Percentiles rank a stretch among this genome's conserved stretches.
Evolutionary conservation across 1,140 invertebrate species (phyloP).

Genomic region (Trichonephila inaurata): DNA sequence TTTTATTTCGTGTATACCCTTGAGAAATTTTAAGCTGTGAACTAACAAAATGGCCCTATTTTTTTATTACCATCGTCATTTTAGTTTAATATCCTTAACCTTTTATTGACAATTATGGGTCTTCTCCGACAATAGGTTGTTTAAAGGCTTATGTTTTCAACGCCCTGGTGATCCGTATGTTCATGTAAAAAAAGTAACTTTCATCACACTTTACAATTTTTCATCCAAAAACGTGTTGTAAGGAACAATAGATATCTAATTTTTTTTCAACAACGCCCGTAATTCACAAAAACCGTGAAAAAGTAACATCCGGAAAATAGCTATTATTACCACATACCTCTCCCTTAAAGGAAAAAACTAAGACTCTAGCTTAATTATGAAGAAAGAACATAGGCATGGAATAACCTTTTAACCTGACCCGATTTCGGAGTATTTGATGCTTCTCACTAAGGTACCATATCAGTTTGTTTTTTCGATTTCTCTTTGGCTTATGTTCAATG

Average conservation of each 20-base stretch:
- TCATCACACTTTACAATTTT: background rate
- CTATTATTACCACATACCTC: conserved; percentile 1
- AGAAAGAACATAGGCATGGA: background rate
- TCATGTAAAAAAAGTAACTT: background rate
- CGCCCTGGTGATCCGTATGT: background rate
- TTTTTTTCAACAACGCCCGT: conserved; percentile 2
- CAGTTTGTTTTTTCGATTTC: background rate
- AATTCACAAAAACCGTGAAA: conserved; percentile 8
- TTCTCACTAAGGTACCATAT: background rate
- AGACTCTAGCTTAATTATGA: background rate
- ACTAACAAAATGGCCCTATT: background rate
- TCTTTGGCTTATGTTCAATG: background rate
- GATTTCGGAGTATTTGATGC: background rate
- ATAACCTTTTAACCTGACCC: conserved; percentile 22
- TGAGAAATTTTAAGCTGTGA: background rate
- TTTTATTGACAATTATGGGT: background rate
- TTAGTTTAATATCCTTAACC: background rate
- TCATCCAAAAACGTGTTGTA: background rate
- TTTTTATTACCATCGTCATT: background rate
- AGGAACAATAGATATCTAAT: background rate
- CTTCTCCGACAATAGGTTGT: background rate
- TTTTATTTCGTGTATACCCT: background rate
- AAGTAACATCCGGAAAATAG: conserved; percentile 30
- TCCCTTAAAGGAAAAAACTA: background rate
- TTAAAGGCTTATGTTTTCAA: background rate